Conservation (phyloP, 2,888 invertebrate genomes). For the Anthophora plumipes region DNA sequence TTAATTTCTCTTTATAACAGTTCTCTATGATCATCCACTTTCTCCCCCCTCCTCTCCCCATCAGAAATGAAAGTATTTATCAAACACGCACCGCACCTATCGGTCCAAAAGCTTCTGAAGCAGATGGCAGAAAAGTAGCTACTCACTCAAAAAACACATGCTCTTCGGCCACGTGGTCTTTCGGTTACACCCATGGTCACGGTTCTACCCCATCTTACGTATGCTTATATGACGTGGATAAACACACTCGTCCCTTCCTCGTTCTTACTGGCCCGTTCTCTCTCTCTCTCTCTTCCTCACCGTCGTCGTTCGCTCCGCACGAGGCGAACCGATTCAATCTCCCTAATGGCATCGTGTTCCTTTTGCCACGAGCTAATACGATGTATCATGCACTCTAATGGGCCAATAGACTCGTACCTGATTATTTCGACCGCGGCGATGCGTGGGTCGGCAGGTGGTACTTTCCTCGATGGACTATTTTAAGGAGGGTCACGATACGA, state of each 20-base stretch:
- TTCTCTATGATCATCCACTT: conserved; percentile 42
- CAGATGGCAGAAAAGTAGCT: conserved; percentile 76
- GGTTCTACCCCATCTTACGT: conserved; percentile 71
- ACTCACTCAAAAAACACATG: conserved; percentile 78
- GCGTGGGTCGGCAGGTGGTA: conserved; percentile 73
- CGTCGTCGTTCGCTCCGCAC: conserved; percentile 50
- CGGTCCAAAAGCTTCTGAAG: conserved; percentile 68
- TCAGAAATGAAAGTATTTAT: conserved; percentile 63
- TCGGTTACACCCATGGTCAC: conserved; percentile 69
- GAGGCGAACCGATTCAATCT: conserved; percentile 77
- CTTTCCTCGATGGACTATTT: conserved; percentile 59
- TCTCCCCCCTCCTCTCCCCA: conserved; percentile 24
- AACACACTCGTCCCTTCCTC: conserved; percentile 64
- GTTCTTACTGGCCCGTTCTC: conserved; percentile 21
- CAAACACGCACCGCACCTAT: conserved; percentile 70
- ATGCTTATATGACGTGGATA: conserved; percentile 69
- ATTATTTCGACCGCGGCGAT: conserved; percentile 70
- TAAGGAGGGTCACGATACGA: conserved; percentile 55
- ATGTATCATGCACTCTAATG: conserved; percentile 79
- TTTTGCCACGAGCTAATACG: conserved; percentile 77
- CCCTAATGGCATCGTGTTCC: conserved; percentile 77
- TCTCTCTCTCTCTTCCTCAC: conserved; percentile 19
- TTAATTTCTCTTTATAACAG: conserved; percentile 53
- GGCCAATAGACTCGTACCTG: conserved; percentile 75
- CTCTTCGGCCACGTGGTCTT: conserved; percentile 76